Base-by-base conservation (phyloP, 2,888 invertebrate genomes). In the Keiferia lycopersicella region DNA sequence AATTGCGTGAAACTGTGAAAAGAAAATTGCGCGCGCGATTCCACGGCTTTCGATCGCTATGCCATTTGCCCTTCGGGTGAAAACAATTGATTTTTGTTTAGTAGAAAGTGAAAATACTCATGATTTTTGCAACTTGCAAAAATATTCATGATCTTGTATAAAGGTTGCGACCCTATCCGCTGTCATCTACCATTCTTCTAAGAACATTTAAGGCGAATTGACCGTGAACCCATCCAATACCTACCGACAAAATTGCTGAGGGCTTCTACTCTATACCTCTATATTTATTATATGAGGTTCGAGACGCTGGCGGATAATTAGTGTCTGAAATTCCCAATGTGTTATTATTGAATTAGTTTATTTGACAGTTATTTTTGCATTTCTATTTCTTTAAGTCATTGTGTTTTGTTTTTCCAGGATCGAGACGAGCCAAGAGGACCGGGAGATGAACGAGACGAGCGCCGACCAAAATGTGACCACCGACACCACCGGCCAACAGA, bases 401-500 rank as follows among this genome's bases (percentile, higher is more conserved):
- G 34, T 64, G 66, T 78, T 75, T 75, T 64, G 66, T 74, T 75
- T 30, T 64, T 87, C 83, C 87, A 90, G 90, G 84, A 80, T 65
- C 76, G 72, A 65, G 73, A 74, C 77, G 75, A 72, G 73, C 50
- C 70, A 75, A 66, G 22, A 68, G 68, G 66, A 68, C 68, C 69
- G 67, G 71, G 69, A 75, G 72, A 73, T 70, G 74, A 75, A 75
- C 73, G 72, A 73, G 72, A 67, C 68, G 71, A 73, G 68, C 73
- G 59, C 67, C 71, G 68, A 68, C 67, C 85, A 90, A 84, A 80
- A 91, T 91, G 91, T 91, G 84, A 91, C 90, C 90, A 90, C 91
- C 91, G 87, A 34, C 4, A 91, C 90, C 89, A 90, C 89, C 91
- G 87, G 89, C 91, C 90, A 86, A 88, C 72, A 70, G 62, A 75